Percentiles rank a stretch among this genome's conserved stretches.
Evolutionary conservation across 2,797 vertebrate species (phyloP).

Genomic region (Cottoperca gobio): DNA sequence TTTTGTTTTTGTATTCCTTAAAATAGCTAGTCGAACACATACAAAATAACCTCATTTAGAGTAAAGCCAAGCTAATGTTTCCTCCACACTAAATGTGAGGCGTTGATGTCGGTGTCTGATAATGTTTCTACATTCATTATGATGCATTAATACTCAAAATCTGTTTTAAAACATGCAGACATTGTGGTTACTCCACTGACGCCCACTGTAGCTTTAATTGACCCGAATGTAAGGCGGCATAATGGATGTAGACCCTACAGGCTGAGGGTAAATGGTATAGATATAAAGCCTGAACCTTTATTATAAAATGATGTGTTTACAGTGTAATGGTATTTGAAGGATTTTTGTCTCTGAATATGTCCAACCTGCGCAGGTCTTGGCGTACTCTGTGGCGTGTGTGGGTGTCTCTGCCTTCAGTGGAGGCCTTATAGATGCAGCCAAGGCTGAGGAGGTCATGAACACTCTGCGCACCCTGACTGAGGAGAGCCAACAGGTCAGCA

Average conservation of each 20-base stretch:
- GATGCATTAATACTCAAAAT: not conserved
- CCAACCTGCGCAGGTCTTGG: constrained; percentile 86
- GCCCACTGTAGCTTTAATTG: not conserved
- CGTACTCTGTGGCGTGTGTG: constrained; percentile 91
- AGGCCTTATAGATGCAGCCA: constrained; percentile 87
- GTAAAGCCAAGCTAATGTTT: not conserved
- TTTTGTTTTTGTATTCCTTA: not conserved
- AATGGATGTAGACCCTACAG: too few relatives aligned
- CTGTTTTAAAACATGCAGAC: not conserved
- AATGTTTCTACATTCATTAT: not conserved
- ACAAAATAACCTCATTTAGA: not conserved
- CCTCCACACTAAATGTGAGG: not conserved
- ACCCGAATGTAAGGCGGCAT: not conserved
- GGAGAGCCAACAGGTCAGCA: constrained; percentile 92
- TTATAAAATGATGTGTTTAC: not conserved
- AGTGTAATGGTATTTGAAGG: not conserved
- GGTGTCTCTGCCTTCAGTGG: constrained; percentile 89
- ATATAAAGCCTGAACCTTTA: not conserved
- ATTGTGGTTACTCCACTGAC: not conserved
- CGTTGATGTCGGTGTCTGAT: not conserved
- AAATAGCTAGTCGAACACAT: not conserved
- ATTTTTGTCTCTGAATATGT: not conserved
- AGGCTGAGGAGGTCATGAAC: constrained; percentile 90
- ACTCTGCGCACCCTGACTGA: constrained; percentile 87
- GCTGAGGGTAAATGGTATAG: not conserved